Evolutionary conservation across 2,113 vertebrate genomes (phyloP), one percentile per base, ranked within the genome.

Genomic region (Tyto alba): DNA sequence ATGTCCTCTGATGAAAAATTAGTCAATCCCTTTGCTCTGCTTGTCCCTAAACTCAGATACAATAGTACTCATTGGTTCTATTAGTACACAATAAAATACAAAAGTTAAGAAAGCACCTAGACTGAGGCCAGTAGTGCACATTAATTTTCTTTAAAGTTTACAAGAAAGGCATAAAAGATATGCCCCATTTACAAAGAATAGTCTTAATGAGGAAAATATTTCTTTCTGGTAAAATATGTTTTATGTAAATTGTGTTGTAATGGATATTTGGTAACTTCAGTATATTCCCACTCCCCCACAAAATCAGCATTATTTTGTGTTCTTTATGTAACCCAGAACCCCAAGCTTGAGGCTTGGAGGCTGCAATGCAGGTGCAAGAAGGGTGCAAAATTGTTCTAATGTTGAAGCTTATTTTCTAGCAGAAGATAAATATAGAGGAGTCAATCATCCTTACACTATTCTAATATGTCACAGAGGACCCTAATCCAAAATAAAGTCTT

Each of bases 401-500:
- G 5, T 7, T 74, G 41, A 85, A 77, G 32, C 6, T 43, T 77
- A 43, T 73, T 84, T 89, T 87, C 59, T 56, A 73, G 34, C 10
- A 23, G 27, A 77, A 89, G 22, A 63, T 9, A 76, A 41, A 79
- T 48, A 34, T 12, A 57, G n/a, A 75, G 27, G 10, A 89, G 21
- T 34, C 21, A 64, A 22, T 36, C 27, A 59, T 41, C 16, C 10
- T 90, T 60, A 56, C 11, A 14, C 21, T 74, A 40, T 62, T 83
- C 36, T 73, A 8, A 56, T 73, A 80, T 40, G 18, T 36, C 38
- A 60, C 0, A 0, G 7, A 3, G 10, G 5, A 62, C 12, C 7
- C 22, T 71, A 50, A 78, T 63, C n/a, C 45, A 89, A 71, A 89
- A 84, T 36, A 57, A 67, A 52, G 3, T 40, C 38, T 67, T 87